A percentile compares a stretch with the other conserved stretches of the same genome.
Evolutionary conservation across 2,888 invertebrate species (phyloP).

Genomic region (Thymelicus sylvestris): DNA sequence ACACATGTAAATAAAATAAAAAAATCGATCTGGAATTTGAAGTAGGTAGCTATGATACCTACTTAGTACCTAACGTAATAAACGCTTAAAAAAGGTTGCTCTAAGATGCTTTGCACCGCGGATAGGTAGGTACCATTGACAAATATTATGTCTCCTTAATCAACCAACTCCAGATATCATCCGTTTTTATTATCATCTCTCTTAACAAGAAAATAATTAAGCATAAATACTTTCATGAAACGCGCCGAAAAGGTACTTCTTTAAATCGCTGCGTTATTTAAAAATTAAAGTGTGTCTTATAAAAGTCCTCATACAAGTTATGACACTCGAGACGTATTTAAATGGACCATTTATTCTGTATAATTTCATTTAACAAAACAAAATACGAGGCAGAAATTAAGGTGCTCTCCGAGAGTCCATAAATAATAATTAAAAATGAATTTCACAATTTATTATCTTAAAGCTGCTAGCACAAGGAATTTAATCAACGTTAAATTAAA

Average conservation of each 20-base stretch:
- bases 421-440: conserved; percentile 13
- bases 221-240: too few relatives aligned
- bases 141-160: too few relatives aligned
- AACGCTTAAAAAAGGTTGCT: too few relatives aligned
- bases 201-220: too few relatives aligned
- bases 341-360: conserved; percentile 5
- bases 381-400: background rate
- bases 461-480: conserved; percentile 1
- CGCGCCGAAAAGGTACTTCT: background rate
- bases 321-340: background rate
- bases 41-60: too few relatives aligned
- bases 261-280: background rate
- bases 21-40: too few relatives aligned
- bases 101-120: too few relatives aligned
- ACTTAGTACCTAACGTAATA: too few relatives aligned
- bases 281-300: background rate
- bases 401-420: background rate
- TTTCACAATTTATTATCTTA: conserved; percentile 13
- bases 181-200: too few relatives aligned
- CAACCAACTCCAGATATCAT: too few relatives aligned
- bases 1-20: too few relatives aligned
- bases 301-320: background rate
- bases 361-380: conserved; percentile 6
- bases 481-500: conserved; percentile 15
- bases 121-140: too few relatives aligned